These are phyloP conservation scores for Aulostomus chinensis DNA, from an alignment of 2,797 vertebrate species.

Conservation along the genomic window DNA sequence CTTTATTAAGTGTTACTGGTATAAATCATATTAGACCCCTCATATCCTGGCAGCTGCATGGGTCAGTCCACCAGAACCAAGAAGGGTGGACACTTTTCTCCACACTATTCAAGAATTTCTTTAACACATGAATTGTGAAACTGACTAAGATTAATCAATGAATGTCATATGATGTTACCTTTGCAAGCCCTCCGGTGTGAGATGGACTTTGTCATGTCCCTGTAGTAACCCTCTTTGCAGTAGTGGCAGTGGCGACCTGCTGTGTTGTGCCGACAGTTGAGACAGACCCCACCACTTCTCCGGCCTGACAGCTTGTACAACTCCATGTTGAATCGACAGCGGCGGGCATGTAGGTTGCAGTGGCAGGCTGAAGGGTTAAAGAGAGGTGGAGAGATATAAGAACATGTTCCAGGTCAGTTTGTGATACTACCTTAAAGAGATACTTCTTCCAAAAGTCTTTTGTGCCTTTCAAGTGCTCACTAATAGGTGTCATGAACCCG, in stretches of 20 bases:
- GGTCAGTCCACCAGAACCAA: slow-evolving; percentile 43
- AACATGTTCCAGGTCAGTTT: too few relatives aligned
- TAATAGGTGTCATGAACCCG: too few relatives aligned
- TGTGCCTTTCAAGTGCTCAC: too few relatives aligned
- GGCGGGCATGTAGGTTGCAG: slow-evolving; percentile 96
- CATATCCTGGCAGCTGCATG: slow-evolving; percentile 31
- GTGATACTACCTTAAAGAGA: too few relatives aligned
- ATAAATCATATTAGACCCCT: slow-evolving; percentile 47
- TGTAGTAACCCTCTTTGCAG: slow-evolving; percentile 98
- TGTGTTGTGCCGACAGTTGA: slow-evolving; percentile 98
- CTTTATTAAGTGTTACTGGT: slow-evolving; percentile 75
- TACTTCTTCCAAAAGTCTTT: too few relatives aligned
- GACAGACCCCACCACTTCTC: slow-evolving; percentile 93
- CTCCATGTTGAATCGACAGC: slow-evolving; percentile 99
- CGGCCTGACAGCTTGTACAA: slow-evolving; percentile 96
- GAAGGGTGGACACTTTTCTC: slow-evolving; percentile 47
- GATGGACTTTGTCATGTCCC: slow-evolving; percentile 96
- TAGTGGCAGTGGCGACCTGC: slow-evolving; percentile 97
- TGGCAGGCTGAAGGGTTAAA: slow-evolving; percentile 85
- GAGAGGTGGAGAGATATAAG: slow-evolving; percentile 10
- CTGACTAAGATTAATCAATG: background rate
- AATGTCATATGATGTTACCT: slow-evolving; percentile 75
- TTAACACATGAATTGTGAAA: slow-evolving; percentile 25
- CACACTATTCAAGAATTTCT: slow-evolving; percentile 23
- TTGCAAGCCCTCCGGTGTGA: slow-evolving; percentile 95